phyloP scores from a whole-genome alignment of 2,888 invertebrate genomes.

The Leptura quadrifasciata region DNA sequence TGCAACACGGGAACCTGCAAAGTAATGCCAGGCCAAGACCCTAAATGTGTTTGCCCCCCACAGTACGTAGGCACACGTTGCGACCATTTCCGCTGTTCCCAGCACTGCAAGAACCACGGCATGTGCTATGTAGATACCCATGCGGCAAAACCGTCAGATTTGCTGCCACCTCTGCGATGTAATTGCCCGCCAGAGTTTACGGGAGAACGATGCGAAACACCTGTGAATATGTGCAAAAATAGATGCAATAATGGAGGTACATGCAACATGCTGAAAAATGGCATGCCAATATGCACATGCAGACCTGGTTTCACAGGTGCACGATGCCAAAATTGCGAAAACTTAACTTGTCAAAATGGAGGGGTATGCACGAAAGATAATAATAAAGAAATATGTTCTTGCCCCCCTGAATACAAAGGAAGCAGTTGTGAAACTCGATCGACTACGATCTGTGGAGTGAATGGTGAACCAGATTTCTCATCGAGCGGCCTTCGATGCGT shows the following conservation, averaged over 20 bases:
- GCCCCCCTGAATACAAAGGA: slow-evolving; percentile 76
- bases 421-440: slow-evolving; percentile 74
- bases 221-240: slow-evolving; percentile 76
- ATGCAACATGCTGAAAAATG: slow-evolving; percentile 72
- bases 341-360: slow-evolving; percentile 78
- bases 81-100: slow-evolving; percentile 82
- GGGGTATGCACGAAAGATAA: slow-evolving; percentile 76
- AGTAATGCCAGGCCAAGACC: slow-evolving; percentile 73
- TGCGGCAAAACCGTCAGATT: slow-evolving; percentile 59
- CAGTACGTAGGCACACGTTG: slow-evolving; percentile 81
- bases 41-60: slow-evolving; percentile 80
- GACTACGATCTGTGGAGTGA: slow-evolving; percentile 68
- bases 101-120: slow-evolving; percentile 81
- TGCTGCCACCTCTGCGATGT: slow-evolving; percentile 73
- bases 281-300: slow-evolving; percentile 72
- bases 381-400: slow-evolving; percentile 74
- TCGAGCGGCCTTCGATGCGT: slow-evolving; percentile 67
- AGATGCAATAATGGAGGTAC: slow-evolving; percentile 79
- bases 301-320: slow-evolving; percentile 68
- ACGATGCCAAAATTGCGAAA: slow-evolving; percentile 78
- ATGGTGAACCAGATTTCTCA: slow-evolving; percentile 64
- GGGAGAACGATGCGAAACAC: slow-evolving; percentile 80
- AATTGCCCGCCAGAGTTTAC: slow-evolving; percentile 80
- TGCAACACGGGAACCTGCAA: slow-evolving; percentile 80
- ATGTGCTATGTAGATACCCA: slow-evolving; percentile 74